Evolutionary conservation across 2,113 vertebrate genomes (phyloP).

Genomic region (Nesogale talazaci): DNA sequence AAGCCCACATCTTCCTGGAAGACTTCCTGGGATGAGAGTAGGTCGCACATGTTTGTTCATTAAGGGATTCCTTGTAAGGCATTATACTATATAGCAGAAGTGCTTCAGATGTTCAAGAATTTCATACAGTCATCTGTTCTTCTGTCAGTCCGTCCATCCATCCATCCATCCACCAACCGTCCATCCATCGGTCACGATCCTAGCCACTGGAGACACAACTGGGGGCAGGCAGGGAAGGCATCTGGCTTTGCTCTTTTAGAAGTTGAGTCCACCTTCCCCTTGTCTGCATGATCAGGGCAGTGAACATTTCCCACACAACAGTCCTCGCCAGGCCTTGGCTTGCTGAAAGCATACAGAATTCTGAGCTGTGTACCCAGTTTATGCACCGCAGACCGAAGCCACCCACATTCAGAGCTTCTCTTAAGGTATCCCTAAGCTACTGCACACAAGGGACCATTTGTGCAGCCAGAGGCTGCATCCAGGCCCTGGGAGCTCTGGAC

Average conservation of each 20-base stretch:
- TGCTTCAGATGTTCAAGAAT: neutral
- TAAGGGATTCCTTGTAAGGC: neutral
- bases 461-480: neutral
- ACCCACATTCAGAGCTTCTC: neutral
- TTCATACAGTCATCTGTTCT: neutral
- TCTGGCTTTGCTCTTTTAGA: too few species aligned
- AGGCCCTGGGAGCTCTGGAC: fast-evolving
- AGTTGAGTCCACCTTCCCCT: fast-evolving
- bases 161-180: fast-evolving
- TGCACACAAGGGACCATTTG: neutral
- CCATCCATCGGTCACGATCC: neutral
- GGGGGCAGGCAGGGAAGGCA: neutral
- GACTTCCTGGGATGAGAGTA: neutral
- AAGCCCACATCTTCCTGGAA: neutral
- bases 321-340: neutral
- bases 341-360: neutral
- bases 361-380: neutral
- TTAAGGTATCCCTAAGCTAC: neutral
- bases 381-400: neutral
- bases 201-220: neutral
- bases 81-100: neutral
- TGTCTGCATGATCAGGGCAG: fast-evolving
- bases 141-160: too few species aligned
- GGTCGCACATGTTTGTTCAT: neutral
- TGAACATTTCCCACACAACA: neutral